phyloP scores from a whole-genome alignment of 2,888 invertebrate genomes.

The Aphidoletes aphidimyza region DNA sequence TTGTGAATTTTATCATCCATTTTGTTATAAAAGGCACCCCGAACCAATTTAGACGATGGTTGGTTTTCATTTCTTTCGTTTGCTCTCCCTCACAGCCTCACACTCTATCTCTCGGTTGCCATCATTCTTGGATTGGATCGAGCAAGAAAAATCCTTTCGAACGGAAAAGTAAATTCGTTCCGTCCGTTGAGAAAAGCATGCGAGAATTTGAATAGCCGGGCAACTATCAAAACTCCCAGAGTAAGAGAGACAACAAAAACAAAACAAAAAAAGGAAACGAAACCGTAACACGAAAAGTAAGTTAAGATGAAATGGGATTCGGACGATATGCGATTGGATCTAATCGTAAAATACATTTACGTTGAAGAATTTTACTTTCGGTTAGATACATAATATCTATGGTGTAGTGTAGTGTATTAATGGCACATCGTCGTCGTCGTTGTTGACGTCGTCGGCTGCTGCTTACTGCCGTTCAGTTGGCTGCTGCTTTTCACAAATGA shows the following conservation, averaged over 20 bases:
- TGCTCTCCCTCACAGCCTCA: background rate
- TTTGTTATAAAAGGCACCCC: conserved; percentile 51
- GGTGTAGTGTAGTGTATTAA: background rate
- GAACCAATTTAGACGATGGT: conserved; percentile 38
- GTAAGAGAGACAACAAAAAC: no score
- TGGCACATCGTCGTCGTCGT: background rate
- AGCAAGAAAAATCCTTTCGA: background rate
- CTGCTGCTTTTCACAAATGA: background rate
- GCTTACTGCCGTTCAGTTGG: no score
- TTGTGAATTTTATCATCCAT: conserved; percentile 51
- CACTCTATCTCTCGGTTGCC: background rate
- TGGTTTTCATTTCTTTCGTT: background rate
- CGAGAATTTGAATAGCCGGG: conserved; percentile 18
- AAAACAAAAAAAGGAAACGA: background rate
- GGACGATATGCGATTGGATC: conserved; percentile 36
- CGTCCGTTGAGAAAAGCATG: background rate
- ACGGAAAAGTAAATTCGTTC: conserved; percentile 10
- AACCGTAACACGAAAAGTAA: conserved; percentile 40
- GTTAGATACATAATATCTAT: conserved; percentile 46
- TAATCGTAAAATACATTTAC: conserved; percentile 42
- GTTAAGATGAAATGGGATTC: conserved; percentile 49
- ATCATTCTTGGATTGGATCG: background rate
- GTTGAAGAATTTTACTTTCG: conserved; percentile 48
- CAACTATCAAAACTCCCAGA: no score
- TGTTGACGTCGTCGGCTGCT: background rate